Evolutionary conservation across 2,797 vertebrate species (phyloP).

Genomic region (Eremophila alpestris): DNA sequence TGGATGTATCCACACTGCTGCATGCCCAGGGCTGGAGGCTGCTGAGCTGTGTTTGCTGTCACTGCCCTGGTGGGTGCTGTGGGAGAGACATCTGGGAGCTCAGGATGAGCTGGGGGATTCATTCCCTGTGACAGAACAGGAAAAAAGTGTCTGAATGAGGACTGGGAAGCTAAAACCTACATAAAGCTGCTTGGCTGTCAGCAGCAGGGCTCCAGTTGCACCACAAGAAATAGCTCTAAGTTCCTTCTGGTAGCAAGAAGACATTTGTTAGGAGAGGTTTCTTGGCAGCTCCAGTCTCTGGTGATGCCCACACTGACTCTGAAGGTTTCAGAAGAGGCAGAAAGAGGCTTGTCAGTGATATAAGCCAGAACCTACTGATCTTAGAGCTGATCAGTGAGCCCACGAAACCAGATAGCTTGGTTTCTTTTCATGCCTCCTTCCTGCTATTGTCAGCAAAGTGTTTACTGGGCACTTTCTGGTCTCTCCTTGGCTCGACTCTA

Average conservation of each 20-base stretch:
- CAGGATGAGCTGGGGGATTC: not conserved
- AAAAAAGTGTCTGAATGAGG: not conserved
- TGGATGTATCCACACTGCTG: not conserved
- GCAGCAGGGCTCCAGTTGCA: not conserved
- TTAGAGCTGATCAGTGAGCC: not conserved
- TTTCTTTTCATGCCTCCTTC: constrained; percentile 5
- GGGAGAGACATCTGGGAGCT: not conserved
- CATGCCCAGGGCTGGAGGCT: not conserved
- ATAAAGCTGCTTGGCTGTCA: not conserved
- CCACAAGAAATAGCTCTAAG: not conserved
- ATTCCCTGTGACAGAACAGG: fast-evolving
- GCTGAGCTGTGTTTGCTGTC: not conserved
- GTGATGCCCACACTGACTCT: not conserved
- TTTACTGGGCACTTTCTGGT: constrained; percentile 49
- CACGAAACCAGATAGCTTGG: not conserved
- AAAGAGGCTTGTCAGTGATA: not conserved
- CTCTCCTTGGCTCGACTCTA: constrained; percentile 21
- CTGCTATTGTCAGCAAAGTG: constrained; percentile 33
- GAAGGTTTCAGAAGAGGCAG: not conserved
- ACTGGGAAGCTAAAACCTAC: not conserved
- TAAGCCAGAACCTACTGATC: not conserved
- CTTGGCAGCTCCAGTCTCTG: not conserved
- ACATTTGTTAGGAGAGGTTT: not conserved
- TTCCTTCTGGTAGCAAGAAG: not conserved
- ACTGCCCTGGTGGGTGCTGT: not conserved